Percentiles rank a stretch among this genome's conserved stretches.
phyloP scores from a whole-genome alignment of 1,140 invertebrate genomes.

The Drosophila bipectinata region DNA sequence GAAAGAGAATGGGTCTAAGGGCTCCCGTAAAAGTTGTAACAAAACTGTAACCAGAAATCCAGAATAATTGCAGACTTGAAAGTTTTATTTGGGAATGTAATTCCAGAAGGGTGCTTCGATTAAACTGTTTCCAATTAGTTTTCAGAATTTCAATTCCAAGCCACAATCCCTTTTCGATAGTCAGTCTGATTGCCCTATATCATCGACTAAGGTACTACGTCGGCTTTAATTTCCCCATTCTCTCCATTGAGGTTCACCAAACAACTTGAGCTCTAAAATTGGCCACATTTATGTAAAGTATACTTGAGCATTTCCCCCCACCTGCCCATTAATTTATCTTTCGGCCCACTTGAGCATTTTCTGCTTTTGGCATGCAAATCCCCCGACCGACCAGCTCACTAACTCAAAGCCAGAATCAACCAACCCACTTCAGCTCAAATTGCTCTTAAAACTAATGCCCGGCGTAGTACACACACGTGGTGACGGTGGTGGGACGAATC shows the following conservation, averaged over 20 bases:
- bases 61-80: not conserved
- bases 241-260: slow-evolving; percentile 10
- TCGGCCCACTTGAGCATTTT: slow-evolving; percentile 18
- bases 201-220: not conserved
- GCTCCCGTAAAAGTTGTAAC: not conserved
- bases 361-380: slow-evolving; percentile 70
- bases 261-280: slow-evolving; percentile 48
- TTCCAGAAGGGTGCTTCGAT: not conserved
- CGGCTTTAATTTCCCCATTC: slow-evolving; percentile 11
- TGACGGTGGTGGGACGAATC: slow-evolving; percentile 9
- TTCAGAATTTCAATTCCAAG: slow-evolving; percentile 1
- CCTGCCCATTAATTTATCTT: slow-evolving; percentile 63
- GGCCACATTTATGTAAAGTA: slow-evolving; percentile 67
- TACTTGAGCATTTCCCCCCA: slow-evolving; percentile 56
- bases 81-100: not conserved
- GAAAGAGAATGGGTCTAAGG: not conserved
- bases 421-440: slow-evolving; percentile 55
- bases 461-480: slow-evolving; percentile 7
- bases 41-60: not conserved
- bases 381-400: slow-evolving; percentile 13
- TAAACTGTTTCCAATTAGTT: not conserved
- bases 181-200: slow-evolving; percentile 19
- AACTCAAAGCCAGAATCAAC: slow-evolving; percentile 43
- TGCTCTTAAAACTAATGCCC: slow-evolving; percentile 57
- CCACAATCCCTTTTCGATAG: not conserved